phyloP scores from a whole-genome alignment of 2,888 invertebrate species.

The Cheilosia urbana region DNA sequence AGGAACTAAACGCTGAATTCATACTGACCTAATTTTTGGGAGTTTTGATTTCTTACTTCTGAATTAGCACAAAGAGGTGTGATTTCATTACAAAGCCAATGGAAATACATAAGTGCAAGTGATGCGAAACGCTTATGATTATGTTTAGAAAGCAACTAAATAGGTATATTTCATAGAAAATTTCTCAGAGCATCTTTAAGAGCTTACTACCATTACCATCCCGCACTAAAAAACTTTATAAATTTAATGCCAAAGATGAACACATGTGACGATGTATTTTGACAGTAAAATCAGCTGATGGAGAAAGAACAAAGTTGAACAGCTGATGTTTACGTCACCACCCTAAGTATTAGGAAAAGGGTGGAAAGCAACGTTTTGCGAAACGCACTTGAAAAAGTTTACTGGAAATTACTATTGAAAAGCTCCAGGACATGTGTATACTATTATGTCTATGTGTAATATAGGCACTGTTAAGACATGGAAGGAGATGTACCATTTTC shows the following conservation, averaged over 20 bases:
- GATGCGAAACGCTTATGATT: not conserved
- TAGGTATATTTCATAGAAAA: not conserved
- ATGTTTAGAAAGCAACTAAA: not conserved
- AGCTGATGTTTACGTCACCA: constrained; percentile 5
- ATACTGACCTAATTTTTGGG: constrained; percentile 21
- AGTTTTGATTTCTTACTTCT: not conserved
- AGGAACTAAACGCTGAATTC: not conserved
- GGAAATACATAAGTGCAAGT: not conserved
- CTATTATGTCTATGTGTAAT: too few species aligned
- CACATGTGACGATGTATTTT: not conserved
- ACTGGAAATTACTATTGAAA: not conserved
- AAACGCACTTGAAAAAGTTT: not conserved
- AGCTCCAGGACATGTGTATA: not conserved
- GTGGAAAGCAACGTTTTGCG: not conserved
- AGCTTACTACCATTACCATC: constrained; percentile 7
- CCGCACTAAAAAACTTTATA: constrained; percentile 14
- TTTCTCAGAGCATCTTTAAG: not conserved
- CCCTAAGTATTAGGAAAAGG: not conserved
- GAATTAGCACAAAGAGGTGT: not conserved
- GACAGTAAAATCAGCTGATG: constrained; percentile 23
- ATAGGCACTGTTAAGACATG: too few species aligned
- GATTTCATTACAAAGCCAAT: not conserved
- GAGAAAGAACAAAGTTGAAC: not conserved
- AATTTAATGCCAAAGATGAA: constrained; percentile 1
- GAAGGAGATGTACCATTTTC: too few species aligned